These are phyloP conservation scores for Lepus oiostolus DNA, from an alignment of 2,797 vertebrate species.

Conservation along the genomic window DNA sequence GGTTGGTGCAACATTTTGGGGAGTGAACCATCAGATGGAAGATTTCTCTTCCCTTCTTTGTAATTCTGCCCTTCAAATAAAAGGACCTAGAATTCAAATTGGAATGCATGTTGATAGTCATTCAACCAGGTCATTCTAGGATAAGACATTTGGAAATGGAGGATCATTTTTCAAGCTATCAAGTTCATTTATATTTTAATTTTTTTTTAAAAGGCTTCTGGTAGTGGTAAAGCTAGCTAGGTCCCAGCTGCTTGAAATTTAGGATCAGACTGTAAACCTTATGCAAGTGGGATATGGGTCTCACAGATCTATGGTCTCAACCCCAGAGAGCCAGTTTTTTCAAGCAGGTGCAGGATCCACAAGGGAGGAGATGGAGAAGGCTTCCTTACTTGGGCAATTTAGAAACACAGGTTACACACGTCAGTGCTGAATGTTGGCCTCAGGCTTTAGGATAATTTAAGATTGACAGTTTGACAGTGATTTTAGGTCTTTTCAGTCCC, in stretches of 20 bases:
- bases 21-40: too few relatives aligned
- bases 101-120: neutral
- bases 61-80: too few relatives aligned
- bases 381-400: neutral
- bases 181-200: neutral
- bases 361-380: fast-evolving
- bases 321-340: too few relatives aligned
- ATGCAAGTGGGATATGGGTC: too few relatives aligned
- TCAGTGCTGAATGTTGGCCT: neutral
- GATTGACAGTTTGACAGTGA: neutral
- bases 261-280: neutral
- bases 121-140: neutral
- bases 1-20: too few relatives aligned
- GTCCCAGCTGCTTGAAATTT: neutral
- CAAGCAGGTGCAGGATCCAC: fast-evolving
- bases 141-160: neutral
- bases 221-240: neutral
- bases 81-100: neutral
- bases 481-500: neutral
- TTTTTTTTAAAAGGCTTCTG: neutral
- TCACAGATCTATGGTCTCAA: too few relatives aligned
- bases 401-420: fast-evolving
- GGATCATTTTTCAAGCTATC: neutral
- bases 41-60: too few relatives aligned
- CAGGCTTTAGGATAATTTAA: neutral